Base-by-base conservation (phyloP, 2,797 vertebrate species). In the Anguilla megastoma region DNA sequence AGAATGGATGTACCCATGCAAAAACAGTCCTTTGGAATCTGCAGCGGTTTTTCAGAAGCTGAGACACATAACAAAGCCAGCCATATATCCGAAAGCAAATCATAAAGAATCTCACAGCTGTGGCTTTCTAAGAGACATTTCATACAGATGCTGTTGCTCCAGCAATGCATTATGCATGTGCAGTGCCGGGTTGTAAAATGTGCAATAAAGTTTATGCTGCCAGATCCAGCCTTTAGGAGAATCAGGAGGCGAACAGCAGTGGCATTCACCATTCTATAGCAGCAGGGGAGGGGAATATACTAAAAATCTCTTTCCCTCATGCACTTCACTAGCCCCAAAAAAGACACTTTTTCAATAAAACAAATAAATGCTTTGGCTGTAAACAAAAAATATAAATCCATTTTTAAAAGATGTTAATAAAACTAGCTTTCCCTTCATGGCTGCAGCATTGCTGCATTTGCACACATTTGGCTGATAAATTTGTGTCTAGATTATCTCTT, bases 81-180 rank as follows among this genome's bases (percentile, higher is more conserved):
- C 33, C 30, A 76, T 36, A 36, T 76, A 76, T 12, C 71, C 71
- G 41, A 76, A 76, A 76, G 71, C 30, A 36, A 76, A 76, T 33
- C 3, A 76, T 76, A 76, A 76, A 76, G 71, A 76, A 36, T 76
- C 27, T 36, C 71, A 76, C 71, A 76, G 71, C 71, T 76, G 71
- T 76, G 12, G 10, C 71, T 76, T 76, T 33, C 71, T 36, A 33
- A 33, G 27, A 18, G 71, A 76, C 71, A 36, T 33, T 76, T 33
- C 71, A 16, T 4, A 76, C 71, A 76, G 71, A 76, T 76, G 71
- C 71, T 36, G 30, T 36, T 76, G 33, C 33, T 76, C 63, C 30
- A 16, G 33, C 16, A 36, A 36, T 76, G 71, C 71, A 76, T 76
- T 76, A 76, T 76, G 71, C 33, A 76, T 76, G 71, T 16, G 71